Conservation (phyloP, 2,888 invertebrate species). For the Thera britannica region DNA sequence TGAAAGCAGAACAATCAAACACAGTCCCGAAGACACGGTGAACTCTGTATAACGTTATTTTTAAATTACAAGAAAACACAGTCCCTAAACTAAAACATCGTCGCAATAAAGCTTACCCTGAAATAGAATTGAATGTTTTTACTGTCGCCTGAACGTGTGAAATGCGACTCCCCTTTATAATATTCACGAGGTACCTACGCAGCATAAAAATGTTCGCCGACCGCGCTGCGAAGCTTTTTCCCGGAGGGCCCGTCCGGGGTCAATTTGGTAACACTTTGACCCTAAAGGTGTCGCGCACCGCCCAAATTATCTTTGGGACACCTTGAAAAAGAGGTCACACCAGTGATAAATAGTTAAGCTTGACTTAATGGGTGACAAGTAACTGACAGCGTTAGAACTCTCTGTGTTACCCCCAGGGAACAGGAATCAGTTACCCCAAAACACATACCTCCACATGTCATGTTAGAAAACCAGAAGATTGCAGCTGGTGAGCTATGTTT, state of each 20-base stretch:
- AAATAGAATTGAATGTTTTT: conserved; percentile 60
- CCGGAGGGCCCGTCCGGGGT: conserved; percentile 58
- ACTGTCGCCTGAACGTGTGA: conserved; percentile 65
- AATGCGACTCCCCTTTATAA: conserved; percentile 62
- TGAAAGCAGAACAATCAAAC: conserved; percentile 21
- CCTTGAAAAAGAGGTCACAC: conserved; percentile 65
- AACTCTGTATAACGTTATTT: conserved; percentile 28
- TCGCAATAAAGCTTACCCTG: conserved; percentile 59
- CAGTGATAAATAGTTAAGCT: conserved; percentile 67
- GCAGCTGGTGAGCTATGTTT: conserved; percentile 17
- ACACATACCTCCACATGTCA: neutral
- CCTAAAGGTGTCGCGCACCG: conserved; percentile 61
- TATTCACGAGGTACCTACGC: conserved; percentile 62
- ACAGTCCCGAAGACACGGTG: conserved; percentile 12
- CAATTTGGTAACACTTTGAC: conserved; percentile 71
- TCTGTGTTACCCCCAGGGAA: conserved; percentile 28
- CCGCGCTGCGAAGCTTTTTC: conserved; percentile 65
- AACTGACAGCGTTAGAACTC: conserved; percentile 46
- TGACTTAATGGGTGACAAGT: conserved; percentile 62
- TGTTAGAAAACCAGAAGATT: conserved; percentile 7
- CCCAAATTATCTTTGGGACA: conserved; percentile 73
- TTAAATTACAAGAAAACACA: conserved; percentile 40
- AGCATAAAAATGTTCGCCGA: conserved; percentile 64
- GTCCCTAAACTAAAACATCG: conserved; percentile 40
- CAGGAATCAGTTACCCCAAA: neutral